Evolutionary conservation across 2,888 invertebrate genomes (phyloP), one percentile per base, ranked within the genome.

Genomic region (Drosophila meridiana): DNA sequence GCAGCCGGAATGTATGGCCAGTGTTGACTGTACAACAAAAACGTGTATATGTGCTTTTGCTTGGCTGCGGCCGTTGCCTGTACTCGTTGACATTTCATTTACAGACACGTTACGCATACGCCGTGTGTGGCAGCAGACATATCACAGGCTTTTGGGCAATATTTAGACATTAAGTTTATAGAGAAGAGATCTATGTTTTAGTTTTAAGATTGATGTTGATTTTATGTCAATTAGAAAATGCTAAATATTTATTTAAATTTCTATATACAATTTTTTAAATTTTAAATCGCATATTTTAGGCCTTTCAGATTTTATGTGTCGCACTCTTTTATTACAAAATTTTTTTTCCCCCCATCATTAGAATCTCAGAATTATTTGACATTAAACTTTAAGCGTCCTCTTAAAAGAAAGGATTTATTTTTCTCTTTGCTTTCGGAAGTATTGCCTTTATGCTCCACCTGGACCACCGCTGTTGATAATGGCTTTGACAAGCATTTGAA

Each of bases 101-200:
- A 56, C 47, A 57, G 63, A 48, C 60, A 75, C 69, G 26, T 71
- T 40, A 74, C 61, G 73, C 73, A 87, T 85, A 78, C 87, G 87
- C 69, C 64, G 64, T 53, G 69, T 68, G 38, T 13, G 42, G 14
- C 38, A 52, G 34, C 57, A 28, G 11, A 26, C 28, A 14, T 8
- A 45, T 6, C 4, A 4, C 26, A 34, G 7, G 52, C 20, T 52
- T 13, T 57, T 48, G 30, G 47, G 14, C 32, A 32, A 9, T 32
- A 34, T 20, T 11, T 52, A 20, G 13, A 52, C 7, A 11, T 5
- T 5, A 20, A 11, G 5, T 11, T 2, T 9, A 30, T 38, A 20
- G 20, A 20, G 20, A 20, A 20, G 20, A 1, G 20, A 20, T 20
- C 20, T 20, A 13, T 34, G 7, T 34, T 1, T 36, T 3, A 36